Percentiles rank a stretch among this genome's conserved stretches.
Conservation (phyloP, 2,797 vertebrate species). For the Sphaeramia orbicularis region DNA sequence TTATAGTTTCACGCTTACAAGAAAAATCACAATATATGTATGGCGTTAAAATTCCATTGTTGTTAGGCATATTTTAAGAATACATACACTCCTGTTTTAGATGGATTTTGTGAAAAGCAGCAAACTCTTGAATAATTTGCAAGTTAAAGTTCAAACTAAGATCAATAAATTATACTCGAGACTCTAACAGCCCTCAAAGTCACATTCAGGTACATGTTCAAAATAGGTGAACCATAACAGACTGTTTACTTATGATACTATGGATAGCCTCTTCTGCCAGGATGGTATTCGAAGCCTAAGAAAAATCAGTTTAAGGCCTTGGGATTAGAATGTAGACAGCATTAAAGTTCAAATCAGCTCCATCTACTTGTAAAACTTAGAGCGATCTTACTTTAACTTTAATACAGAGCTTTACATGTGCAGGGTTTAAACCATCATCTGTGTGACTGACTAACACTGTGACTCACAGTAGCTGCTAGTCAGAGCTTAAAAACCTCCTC, state of each 20-base stretch:
- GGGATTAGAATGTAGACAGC: slow-evolving; percentile 33
- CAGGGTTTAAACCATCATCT: neutral
- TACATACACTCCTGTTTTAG: slow-evolving; percentile 2
- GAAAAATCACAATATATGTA: neutral
- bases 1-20: neutral
- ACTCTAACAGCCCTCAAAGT: slow-evolving; percentile 33
- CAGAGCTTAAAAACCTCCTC: slow-evolving; percentile 19
- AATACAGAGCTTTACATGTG: slow-evolving; percentile 18
- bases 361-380: slow-evolving; percentile 14
- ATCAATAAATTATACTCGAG: slow-evolving; percentile 32
- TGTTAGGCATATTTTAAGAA: neutral
- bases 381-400: neutral
- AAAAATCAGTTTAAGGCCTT: slow-evolving; percentile 46
- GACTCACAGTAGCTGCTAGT: slow-evolving; percentile 37
- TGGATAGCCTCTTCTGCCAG: slow-evolving; percentile 32
- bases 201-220: slow-evolving; percentile 24
- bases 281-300: slow-evolving; percentile 24
- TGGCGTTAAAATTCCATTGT: slow-evolving; percentile 4
- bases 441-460: slow-evolving; percentile 17
- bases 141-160: slow-evolving; percentile 44
- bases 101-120: slow-evolving; percentile 10
- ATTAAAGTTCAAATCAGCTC: slow-evolving; percentile 23
- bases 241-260: slow-evolving; percentile 38
- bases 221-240: slow-evolving; percentile 16
- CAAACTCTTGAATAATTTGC: slow-evolving; percentile 18